Base-by-base conservation (phyloP, 2,797 vertebrate genomes). In the Xyrichtys novacula region DNA sequence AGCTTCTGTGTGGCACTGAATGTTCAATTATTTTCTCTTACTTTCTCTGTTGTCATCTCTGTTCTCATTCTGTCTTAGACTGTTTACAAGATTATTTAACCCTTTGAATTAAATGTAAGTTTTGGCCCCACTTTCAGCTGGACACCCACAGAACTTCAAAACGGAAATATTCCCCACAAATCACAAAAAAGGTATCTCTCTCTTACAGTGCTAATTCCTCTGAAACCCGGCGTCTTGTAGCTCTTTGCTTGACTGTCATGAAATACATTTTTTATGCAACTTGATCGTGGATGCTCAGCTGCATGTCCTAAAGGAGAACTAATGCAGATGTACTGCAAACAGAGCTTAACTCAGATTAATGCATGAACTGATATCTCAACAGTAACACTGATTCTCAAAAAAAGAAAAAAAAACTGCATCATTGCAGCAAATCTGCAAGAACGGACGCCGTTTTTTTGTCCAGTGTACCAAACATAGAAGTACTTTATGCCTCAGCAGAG, bases 71-170 rank as follows among this genome's bases (percentile, higher is more conserved):
- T 88, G 58, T 87, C 70, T 73, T 49, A 34, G 67, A 62, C 34
- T 65, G 47, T 78, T 63, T 34, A 48, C 75, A 57, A 73, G 73
- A 65, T 65, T 15, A 50, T 74, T 66, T 25, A 63, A 56, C 53
- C 29, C 43, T 46, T 49, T 85, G 81, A 67, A 42, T 68, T 16
- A 80, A 88, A 77, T 76, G 26, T 78, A 44, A 76, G 16, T 78
- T 90, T 76, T 92, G 83, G 55, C 71, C 92, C 71, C 66, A 76
- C 93, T 92, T 91, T 91, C 43, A 95, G 94, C 94, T 88, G 94
- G 94, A 94, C 94, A 95, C 76, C 94, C 94, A 78, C 94, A 95
- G 93, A 95, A 94, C 94, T 95, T 95, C 93, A 95, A 95, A 94
- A 94, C 94, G 70, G 94, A 95, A 94, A 95, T 95, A 89, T 95